Base-by-base conservation (phyloP, 2,888 invertebrate species). In the Stegana nigrithorax region DNA sequence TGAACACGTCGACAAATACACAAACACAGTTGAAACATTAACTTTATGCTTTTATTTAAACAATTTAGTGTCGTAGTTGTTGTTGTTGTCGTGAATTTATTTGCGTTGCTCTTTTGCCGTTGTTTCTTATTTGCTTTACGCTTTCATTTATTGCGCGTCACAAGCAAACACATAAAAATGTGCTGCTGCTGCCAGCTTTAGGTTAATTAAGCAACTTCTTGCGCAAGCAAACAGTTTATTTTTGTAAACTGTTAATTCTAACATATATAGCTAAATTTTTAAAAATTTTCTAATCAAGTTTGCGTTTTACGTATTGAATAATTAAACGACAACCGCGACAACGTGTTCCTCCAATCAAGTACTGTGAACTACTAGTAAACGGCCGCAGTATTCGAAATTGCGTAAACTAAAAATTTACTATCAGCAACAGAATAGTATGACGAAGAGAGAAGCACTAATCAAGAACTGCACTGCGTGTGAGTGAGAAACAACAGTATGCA, bases 1-100 rank as follows among this genome's bases (percentile, higher is more conserved):
- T 39, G n/a, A 39, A 39, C 47, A 47, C 47, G 47, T 8, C 23
- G 25, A 47, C 47, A 19, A 2, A 45, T 39, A 63, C 61, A 19
- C 60, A 59, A 55, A 44, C 59, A 59, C 56, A 57, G 17, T 25
- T 59, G 60, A 59, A 64, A 64, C 63, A 67, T 56, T 67, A 63
- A 36, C 36, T 55, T 32, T 55, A 55, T 55, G 53, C 53, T 55
- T 32, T 55, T 55, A 60, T 66, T 67, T 64, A 60, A 66, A 66
- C 62, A 67, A 67, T 51, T 65, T 60, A 12, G 50, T 27, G 12
- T 2, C 42, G 32, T n/a, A 25, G 21, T 62, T 17, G 57, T 21
- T 59, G 32, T 61, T 53, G 32, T 51, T 56, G 27, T 36, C n/a
- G 29, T 32, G 12, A 12, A 12, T 55, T 8, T 55, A 36, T 55